Base-by-base conservation (phyloP, 2,113 vertebrate genomes). In the Lontra canadensis region DNA sequence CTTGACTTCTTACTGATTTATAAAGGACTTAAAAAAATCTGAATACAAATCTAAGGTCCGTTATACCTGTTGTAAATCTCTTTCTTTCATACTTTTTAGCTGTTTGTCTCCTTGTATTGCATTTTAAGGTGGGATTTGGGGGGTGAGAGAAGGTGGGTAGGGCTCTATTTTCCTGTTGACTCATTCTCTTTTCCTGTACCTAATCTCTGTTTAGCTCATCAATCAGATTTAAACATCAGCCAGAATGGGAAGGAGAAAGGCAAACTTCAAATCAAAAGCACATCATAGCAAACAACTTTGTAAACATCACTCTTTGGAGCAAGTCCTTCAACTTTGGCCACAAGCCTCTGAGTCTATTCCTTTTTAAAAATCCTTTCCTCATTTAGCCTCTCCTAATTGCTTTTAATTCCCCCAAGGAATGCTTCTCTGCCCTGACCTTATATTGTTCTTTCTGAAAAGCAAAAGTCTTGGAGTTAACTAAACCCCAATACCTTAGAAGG, bases 181-280 rank as follows among this genome's bases (percentile, higher is more conserved):
- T 63, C 29, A 52, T 65, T 74, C 36, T 78, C 29, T 88, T 94
- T 91, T 82, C 17, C 55, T 49, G 3, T 57, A 92, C 18, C 47
- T 89, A 84, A 92, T 81, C 12, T 97, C 26, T 81, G 3, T 88
- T 96, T 92, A 90, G 69, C 20, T 1, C 47, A 44, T 63, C 85
- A 84, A 39, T 79, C 29, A 86, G 81, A 67, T 36, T 80, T 95
- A 97, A 95, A 76, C 90, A 92, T 71, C 44, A 92, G 15, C 42
- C 84, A 80, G 31, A 78, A n/a, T 83, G 7, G 14, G 7, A 90
- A 94, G 11, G 82, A 65, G 34, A 95, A 90, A 95, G 57, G n/a
- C 67, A 36, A 93, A 92, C 42, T n/a, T 74, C 10, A 34, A 69
- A 44, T 69, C 67, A 61, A 92, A 94, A 42, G 20, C 7, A 88